A percentile compares a stretch with the other conserved stretches of the same genome.
phyloP scores from a whole-genome alignment of 2,797 vertebrate species.

The Squalus acanthias region DNA sequence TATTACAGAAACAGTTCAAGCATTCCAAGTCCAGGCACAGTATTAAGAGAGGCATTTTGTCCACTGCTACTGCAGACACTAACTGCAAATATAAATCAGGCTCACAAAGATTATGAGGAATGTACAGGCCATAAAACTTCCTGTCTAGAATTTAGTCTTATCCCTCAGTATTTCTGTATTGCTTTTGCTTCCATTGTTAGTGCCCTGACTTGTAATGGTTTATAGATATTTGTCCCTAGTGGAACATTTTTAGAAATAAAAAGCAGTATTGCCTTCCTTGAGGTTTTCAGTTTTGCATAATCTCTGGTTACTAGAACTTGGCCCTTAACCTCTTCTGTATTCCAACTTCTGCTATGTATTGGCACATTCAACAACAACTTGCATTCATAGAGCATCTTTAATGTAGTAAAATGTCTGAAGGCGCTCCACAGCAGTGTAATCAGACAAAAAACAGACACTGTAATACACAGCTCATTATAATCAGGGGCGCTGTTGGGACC shows the following conservation, averaged over 20 bases:
- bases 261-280: background rate
- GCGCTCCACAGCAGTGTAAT: background rate
- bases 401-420: background rate
- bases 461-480: background rate
- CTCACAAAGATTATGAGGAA: background rate
- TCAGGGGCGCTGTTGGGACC: background rate
- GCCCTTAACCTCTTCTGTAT: background rate
- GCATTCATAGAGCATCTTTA: background rate
- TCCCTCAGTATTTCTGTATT: background rate
- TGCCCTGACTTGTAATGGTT: conserved; percentile 15
- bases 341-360: background rate
- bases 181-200: background rate
- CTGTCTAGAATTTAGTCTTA: background rate
- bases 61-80: background rate
- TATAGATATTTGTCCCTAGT: background rate
- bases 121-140: background rate
- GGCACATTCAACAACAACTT: conserved; percentile 7
- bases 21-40: background rate
- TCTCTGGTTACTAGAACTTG: background rate
- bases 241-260: background rate
- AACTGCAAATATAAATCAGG: background rate
- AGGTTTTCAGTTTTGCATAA: background rate
- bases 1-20: background rate
- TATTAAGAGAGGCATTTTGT: background rate
- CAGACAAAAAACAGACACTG: background rate